These are phyloP conservation scores for Malacoraja senta DNA, from an alignment of 2,797 vertebrate species.

Conservation along the genomic window DNA sequence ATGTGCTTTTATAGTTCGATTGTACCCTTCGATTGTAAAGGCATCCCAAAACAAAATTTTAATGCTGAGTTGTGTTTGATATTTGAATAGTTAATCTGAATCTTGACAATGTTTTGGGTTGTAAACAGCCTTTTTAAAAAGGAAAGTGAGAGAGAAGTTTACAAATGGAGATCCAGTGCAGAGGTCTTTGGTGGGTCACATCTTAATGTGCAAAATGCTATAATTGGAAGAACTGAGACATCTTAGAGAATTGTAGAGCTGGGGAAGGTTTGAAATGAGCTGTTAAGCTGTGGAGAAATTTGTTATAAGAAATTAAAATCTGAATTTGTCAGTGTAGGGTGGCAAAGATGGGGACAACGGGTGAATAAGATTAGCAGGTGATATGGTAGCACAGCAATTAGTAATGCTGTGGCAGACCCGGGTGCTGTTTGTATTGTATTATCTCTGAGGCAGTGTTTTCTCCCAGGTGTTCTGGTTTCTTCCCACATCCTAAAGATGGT, in stretches of 20 bases:
- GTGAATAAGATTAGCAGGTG: not conserved
- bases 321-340: not conserved
- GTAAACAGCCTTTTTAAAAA: not conserved
- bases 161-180: not conserved
- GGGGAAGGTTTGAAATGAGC: not conserved
- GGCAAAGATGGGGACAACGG: not conserved
- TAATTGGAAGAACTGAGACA: not conserved
- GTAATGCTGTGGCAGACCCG: no score
- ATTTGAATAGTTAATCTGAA: not conserved
- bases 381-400: no score
- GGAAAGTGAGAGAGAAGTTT: not conserved
- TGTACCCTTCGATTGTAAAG: not conserved
- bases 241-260: not conserved
- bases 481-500: no score
- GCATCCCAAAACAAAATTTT: not conserved
- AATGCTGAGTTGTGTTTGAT: not conserved
- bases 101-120: not conserved
- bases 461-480: no score
- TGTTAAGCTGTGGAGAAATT: not conserved
- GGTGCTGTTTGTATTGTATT: no score
- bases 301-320: not conserved
- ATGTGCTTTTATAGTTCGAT: not conserved
- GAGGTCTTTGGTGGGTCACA: not conserved
- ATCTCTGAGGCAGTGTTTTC: no score
- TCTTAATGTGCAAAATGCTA: not conserved